A percentile compares a stretch with the other conserved stretches of the same genome.
Conservation (phyloP, 2,797 vertebrate genomes). For the Typhlichthys eigenmanni region DNA sequence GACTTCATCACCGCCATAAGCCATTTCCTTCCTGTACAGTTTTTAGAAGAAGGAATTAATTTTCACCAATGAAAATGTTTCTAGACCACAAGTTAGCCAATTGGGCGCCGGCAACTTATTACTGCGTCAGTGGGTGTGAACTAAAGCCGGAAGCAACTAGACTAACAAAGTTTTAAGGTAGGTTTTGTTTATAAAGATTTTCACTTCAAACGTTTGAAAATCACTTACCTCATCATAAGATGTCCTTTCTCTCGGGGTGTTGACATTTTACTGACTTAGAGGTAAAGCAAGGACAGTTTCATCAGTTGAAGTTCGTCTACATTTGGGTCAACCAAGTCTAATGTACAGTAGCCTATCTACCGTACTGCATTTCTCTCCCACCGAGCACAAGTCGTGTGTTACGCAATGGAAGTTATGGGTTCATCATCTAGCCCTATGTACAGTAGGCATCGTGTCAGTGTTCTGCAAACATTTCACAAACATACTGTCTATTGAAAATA, state of each 20-base stretch:
- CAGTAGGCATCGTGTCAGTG: too few species aligned
- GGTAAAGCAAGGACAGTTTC: not conserved
- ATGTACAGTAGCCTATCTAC: too few species aligned
- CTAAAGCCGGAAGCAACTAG: conserved; percentile 54
- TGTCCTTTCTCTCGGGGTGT: not conserved
- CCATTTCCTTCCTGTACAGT: conserved; percentile 59
- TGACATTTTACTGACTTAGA: too few species aligned
- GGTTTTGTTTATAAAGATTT: conserved; percentile 6
- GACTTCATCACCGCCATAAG: not conserved
- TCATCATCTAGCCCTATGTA: not conserved
- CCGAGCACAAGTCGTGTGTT: too few species aligned
- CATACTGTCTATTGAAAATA: conserved; percentile 60
- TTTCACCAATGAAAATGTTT: conserved; percentile 57
- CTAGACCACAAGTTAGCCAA: conserved; percentile 57
- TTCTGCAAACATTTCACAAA: not conserved
- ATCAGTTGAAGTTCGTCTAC: conserved; percentile 32
- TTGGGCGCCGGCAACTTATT: conserved; percentile 29
- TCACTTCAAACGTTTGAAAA: not conserved
- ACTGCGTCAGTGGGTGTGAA: conserved; percentile 54
- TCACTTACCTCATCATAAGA: not conserved
- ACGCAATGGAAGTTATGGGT: not conserved
- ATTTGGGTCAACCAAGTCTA: conserved; percentile 20
- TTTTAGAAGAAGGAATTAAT: conserved; percentile 11
- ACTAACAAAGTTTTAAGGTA: conserved; percentile 65
- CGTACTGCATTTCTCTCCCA: not conserved